Evolutionary conservation across 2,113 vertebrate species (phyloP).

Genomic region (Phocoena phocoena): DNA sequence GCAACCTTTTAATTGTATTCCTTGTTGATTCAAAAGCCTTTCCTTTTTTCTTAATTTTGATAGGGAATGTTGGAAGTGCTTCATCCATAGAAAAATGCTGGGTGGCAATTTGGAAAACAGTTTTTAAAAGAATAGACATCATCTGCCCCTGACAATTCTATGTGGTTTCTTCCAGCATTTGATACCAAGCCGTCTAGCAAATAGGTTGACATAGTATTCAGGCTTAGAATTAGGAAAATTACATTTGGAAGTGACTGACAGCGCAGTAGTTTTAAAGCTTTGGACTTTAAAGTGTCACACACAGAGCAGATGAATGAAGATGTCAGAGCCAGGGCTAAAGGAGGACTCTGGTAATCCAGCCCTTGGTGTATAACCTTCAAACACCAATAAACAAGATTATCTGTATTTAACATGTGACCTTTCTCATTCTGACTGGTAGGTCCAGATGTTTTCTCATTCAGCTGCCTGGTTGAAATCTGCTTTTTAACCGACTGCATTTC

Average conservation of each 20-base stretch:
- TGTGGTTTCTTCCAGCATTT: not conserved
- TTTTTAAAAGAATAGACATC: conserved; percentile 30
- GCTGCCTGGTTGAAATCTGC: conserved; percentile 81
- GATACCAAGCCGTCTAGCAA: not conserved
- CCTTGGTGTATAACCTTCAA: conserved; percentile 81
- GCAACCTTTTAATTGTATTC: conserved; percentile 10
- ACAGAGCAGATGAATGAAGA: conserved; percentile 73
- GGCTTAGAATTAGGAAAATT: conserved; percentile 31
- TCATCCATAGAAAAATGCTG: not conserved
- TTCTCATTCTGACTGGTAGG: conserved; percentile 82
- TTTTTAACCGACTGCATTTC: conserved; percentile 74
- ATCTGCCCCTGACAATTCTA: not conserved
- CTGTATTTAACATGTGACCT: conserved; percentile 85
- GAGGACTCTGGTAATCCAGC: conserved; percentile 80
- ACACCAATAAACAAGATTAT: conserved; percentile 81
- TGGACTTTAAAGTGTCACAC: conserved; percentile 58
- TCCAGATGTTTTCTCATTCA: conserved; percentile 85
- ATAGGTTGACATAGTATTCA: not conserved
- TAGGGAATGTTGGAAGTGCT: not conserved
- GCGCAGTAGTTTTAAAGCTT: conserved; percentile 29
- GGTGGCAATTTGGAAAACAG: not conserved
- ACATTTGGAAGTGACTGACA: conserved; percentile 9
- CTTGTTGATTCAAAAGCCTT: conserved; percentile 10
- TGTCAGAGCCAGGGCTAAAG: conserved; percentile 60
- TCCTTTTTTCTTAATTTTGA: conserved; percentile 44